Percentiles rank a stretch among this genome's conserved stretches.
Conservation (phyloP, 2,797 vertebrate species). For the Esox lucius region DNA sequence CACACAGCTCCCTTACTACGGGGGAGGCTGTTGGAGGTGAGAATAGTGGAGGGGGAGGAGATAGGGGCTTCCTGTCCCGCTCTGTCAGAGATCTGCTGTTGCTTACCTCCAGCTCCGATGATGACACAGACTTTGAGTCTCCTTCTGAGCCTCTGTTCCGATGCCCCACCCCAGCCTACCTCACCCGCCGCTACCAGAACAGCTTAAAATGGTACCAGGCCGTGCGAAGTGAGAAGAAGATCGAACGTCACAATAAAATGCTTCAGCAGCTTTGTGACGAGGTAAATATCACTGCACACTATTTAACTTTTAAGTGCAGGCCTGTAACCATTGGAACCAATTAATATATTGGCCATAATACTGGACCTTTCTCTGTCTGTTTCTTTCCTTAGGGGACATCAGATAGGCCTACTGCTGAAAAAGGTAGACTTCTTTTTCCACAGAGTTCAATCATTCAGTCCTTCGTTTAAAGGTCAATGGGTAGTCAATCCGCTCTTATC, state of each 20-base stretch:
- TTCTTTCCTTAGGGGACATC: slow-evolving; percentile 3
- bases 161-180: not conserved
- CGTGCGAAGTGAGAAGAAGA: slow-evolving; percentile 19
- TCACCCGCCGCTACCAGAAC: slow-evolving; percentile 15
- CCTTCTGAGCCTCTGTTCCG: not conserved
- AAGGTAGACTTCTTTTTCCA: not conserved
- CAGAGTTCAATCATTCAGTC: not conserved
- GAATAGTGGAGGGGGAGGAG: not conserved
- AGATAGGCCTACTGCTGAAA: not conserved
- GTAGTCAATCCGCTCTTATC: not conserved
- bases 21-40: not conserved
- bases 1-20: not conserved
- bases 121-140: not conserved
- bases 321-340: not conserved
- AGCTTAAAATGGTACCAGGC: slow-evolving; percentile 29
- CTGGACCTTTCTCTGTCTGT: not conserved
- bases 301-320: not conserved
- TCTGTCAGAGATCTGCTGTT: slow-evolving; percentile 25
- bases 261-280: slow-evolving; percentile 1
- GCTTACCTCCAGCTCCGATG: slow-evolving; percentile 23
- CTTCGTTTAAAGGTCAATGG: not conserved
- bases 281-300: slow-evolving; percentile 1
- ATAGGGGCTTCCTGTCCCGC: not conserved
- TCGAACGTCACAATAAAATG: not conserved
- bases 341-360: not conserved